These are phyloP conservation scores for Habropoda laboriosa DNA, from an alignment of 1,140 invertebrate genomes.

Conservation along the genomic window DNA sequence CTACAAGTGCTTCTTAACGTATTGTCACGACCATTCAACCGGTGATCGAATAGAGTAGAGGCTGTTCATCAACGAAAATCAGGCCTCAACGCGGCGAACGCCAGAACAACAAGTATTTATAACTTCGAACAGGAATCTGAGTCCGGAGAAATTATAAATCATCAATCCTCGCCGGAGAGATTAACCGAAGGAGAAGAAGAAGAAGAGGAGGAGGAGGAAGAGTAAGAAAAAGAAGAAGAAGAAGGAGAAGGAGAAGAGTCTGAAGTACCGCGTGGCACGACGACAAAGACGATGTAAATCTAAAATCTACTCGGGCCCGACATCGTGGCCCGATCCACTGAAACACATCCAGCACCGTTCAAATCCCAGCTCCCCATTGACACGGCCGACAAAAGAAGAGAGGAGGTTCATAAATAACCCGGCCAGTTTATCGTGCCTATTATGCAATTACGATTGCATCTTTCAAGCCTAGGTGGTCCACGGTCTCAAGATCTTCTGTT, in stretches of 20 bases:
- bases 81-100: background rate
- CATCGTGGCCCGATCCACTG: slow-evolving; percentile 40
- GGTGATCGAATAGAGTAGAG: background rate
- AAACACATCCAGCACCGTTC: slow-evolving; percentile 52
- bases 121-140: slow-evolving; percentile 37
- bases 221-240: background rate
- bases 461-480: slow-evolving; percentile 75
- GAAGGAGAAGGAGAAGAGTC: background rate
- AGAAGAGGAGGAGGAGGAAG: background rate
- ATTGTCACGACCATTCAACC: too few species aligned
- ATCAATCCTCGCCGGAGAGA: slow-evolving; percentile 44
- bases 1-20: background rate
- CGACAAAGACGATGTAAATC: slow-evolving; percentile 52
- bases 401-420: slow-evolving; percentile 78
- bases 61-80: slow-evolving; percentile 17
- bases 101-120: slow-evolving; percentile 41
- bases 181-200: slow-evolving; percentile 19
- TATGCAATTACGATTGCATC: slow-evolving; percentile 81
- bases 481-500: slow-evolving; percentile 56
- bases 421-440: slow-evolving; percentile 76
- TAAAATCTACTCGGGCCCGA: slow-evolving; percentile 43
- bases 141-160: slow-evolving; percentile 48
- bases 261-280: slow-evolving; percentile 42
- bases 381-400: slow-evolving; percentile 73
- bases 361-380: slow-evolving; percentile 72